Conservation (phyloP, 2,888 invertebrate genomes). For the Carcina quercana region DNA sequence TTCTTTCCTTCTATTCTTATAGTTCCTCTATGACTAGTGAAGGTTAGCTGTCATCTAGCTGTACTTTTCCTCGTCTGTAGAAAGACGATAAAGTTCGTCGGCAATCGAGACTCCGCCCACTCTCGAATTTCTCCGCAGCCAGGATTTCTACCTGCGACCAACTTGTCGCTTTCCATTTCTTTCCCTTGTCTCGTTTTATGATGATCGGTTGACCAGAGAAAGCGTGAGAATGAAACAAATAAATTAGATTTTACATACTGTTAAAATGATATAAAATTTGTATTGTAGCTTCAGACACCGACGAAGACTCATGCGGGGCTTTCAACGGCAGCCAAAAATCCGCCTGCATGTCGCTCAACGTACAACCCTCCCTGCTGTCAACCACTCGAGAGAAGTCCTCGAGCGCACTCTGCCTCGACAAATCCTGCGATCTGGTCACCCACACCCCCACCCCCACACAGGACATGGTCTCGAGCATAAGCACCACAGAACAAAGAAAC, state of each 20-base stretch:
- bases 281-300: slow-evolving; percentile 54
- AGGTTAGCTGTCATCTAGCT: too few species aligned
- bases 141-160: too few species aligned
- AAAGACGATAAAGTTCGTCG: too few species aligned
- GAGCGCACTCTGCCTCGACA: slow-evolving; percentile 64
- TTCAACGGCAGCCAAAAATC: slow-evolving; percentile 68
- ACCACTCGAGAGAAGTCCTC: slow-evolving; percentile 62
- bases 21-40: too few species aligned
- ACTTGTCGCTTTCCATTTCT: too few species aligned
- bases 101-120: too few species aligned
- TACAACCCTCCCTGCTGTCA: slow-evolving; percentile 56
- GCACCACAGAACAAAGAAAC: slow-evolving; percentile 64
- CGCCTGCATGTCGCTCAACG: slow-evolving; percentile 60
- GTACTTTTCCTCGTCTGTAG: too few species aligned
- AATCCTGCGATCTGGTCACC: slow-evolving; percentile 61
- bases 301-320: slow-evolving; percentile 65
- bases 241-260: too few species aligned
- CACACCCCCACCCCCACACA: slow-evolving; percentile 69
- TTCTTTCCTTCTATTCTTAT: too few species aligned
- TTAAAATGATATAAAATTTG: background rate
- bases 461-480: slow-evolving; percentile 70
- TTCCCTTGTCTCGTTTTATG: too few species aligned
- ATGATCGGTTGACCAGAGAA: too few species aligned
- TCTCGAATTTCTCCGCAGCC: too few species aligned
- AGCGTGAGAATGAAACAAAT: background rate